Conservation (phyloP, 2,113 vertebrate species). For the Mus musculus region GRCm39 chr9:104633001-104633500, state of each 20-base stretch:
- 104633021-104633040: slow-evolving; percentile 31
- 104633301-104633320: background rate
- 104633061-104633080: background rate
- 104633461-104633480: background rate
- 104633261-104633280: background rate
- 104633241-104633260: background rate
- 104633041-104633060: background rate
- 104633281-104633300: background rate
- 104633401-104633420: background rate
- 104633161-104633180: background rate
- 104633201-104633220: rapidly evolving
- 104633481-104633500: background rate
- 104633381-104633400: background rate
- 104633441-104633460: background rate
- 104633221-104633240: background rate
- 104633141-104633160: background rate
- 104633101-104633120: background rate
- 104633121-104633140: background rate
- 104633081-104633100: slow-evolving; percentile 50
- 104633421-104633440: background rate
- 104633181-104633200: background rate
- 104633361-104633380: background rate
- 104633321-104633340: background rate
- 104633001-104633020: background rate
- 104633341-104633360: background rate